Base-by-base conservation (phyloP, 2,797 vertebrate species). In the Perodicticus potto region DNA sequence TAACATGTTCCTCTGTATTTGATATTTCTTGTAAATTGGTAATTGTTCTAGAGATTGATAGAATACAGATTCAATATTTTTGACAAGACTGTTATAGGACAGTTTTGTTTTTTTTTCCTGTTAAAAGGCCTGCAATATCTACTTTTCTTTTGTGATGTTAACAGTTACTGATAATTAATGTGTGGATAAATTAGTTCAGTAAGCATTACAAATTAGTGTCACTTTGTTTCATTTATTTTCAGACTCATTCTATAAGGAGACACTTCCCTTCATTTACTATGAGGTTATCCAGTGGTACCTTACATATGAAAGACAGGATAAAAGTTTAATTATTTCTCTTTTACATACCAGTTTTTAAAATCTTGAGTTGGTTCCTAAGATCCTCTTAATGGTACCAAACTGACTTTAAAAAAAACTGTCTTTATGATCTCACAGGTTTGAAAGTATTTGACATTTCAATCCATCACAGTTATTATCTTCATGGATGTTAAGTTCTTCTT, bases 121-220 rank as follows among this genome's bases (percentile, higher is more conserved):
- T 61, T 25, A 61, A 49, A 34, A 65, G 32, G 14, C 3, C 5
- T 37, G 11, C 76, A 76, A 14, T 76, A 23, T 45, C 57, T 82
- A 49, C 5, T 73, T 95, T 25, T 86, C 40, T 87, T 95, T 82
- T 92, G 37, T 82, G 25, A 53, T 76, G 4, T 83, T 59, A 89
- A 25, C 25, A 61, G 53, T 19, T 70, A 67, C 10, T 89, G 49
- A 59, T 69, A 49, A 40, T 53, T 59, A 83, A 59, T 77, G 40
- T 77, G 22, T 76, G 11, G 40, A 69, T 40, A 69, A 4, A 6
- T 32, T 67, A 34, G 61, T 87, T 87, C n/a, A 45, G 27, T 83
- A 53, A 59, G 63, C 2, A 83, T 59, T 61, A 20, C 61, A 69
- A 61, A 76, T 23, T 76, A 53, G 22, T 69, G 40, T 83, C 69